These are phyloP conservation scores for Heterodera filipjevi DNA, from an alignment of 2,888 invertebrate species.

Conservation along the genomic window DNA sequence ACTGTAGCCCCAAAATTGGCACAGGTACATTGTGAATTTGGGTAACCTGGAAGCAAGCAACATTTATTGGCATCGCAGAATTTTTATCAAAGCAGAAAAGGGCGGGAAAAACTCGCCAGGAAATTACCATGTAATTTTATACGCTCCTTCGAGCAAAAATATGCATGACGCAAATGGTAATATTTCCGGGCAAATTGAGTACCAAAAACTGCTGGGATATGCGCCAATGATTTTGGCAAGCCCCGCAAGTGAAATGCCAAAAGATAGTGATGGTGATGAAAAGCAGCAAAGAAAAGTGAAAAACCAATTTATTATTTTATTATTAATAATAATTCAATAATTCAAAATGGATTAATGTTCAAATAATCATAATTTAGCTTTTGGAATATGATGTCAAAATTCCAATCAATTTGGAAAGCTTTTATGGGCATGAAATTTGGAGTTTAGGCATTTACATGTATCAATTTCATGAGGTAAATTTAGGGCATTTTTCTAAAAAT, in stretches of 20 bases:
- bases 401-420: not conserved
- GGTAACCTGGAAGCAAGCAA: not conserved
- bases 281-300: not conserved
- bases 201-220: not conserved
- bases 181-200: not conserved
- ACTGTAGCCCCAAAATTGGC: not conserved
- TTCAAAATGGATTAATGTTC: not conserved
- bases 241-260: not conserved
- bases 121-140: not conserved
- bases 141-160: not conserved
- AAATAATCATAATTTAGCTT: not conserved
- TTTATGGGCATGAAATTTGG: not conserved
- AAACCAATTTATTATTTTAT: not conserved
- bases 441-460: not conserved
- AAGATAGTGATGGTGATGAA: not conserved
- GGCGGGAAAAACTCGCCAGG: not conserved
- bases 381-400: not conserved
- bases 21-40: not conserved
- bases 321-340: not conserved
- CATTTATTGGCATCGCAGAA: slow-evolving; percentile 2
- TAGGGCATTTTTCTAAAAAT: not conserved
- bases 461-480: not conserved
- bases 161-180: not conserved
- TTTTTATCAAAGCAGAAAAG: not conserved
- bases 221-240: not conserved